These are phyloP conservation scores for Odobenus rosmarus DNA, from an alignment of 2,113 vertebrate species.

Conservation along the genomic window DNA sequence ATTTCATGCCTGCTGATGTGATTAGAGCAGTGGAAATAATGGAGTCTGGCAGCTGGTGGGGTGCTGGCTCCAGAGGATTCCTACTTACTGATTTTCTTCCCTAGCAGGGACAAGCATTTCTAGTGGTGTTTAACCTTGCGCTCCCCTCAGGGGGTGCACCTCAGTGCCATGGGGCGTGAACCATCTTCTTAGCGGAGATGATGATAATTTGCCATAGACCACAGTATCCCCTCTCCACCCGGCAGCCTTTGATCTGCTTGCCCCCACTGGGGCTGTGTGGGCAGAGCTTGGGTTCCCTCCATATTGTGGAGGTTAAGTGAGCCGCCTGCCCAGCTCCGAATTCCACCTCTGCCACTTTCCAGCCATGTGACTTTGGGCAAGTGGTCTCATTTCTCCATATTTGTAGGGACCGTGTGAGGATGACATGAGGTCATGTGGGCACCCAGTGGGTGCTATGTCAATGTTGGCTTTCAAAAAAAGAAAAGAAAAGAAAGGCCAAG, in stretches of 20 bases:
- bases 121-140: not conserved
- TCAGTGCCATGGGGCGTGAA: rapidly evolving
- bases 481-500: not conserved
- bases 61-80: not conserved
- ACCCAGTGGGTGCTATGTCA: not conserved
- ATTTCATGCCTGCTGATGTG: constrained; percentile 53
- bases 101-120: not conserved
- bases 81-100: not conserved
- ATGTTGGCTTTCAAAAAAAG: not conserved
- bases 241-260: not conserved
- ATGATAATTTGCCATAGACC: not conserved
- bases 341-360: not conserved
- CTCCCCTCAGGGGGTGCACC: not conserved
- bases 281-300: not conserved
- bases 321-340: not conserved
- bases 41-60: not conserved
- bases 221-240: not conserved
- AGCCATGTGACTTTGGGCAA: not conserved
- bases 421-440: not conserved
- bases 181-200: not conserved
- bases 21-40: constrained; percentile 8
- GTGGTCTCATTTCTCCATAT: not conserved
- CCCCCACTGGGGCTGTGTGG: rapidly evolving
- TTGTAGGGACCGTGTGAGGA: not conserved
- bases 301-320: not conserved